These are phyloP conservation scores for Pantelozetes paolii DNA, from an alignment of 2,888 invertebrate species.

Conservation along the genomic window DNA sequence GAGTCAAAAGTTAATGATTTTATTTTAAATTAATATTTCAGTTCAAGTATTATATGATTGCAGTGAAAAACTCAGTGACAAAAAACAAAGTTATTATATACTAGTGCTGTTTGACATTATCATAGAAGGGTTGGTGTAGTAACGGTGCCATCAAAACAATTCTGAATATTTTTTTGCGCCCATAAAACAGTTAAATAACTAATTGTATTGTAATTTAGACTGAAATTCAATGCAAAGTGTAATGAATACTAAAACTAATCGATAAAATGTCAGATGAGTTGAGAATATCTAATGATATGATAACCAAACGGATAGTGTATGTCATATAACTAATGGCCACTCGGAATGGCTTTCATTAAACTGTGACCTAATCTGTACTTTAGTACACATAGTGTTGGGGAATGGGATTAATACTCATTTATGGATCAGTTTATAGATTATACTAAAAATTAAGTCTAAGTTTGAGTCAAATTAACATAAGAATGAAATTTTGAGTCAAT, in stretches of 20 bases:
- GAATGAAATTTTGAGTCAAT: too few species aligned
- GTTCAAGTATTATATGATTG: background rate
- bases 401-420: background rate
- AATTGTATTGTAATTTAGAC: constrained; percentile 21
- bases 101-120: constrained; percentile 20
- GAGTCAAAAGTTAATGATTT: too few species aligned
- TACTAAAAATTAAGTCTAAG: background rate
- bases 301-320: constrained; percentile 9
- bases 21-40: too few species aligned
- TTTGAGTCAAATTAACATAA: background rate
- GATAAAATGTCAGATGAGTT: constrained; percentile 12
- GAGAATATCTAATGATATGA: constrained; percentile 3
- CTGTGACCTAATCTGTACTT: background rate
- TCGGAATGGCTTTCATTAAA: background rate
- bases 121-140: constrained; percentile 23
- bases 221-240: constrained; percentile 5
- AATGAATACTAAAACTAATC: constrained; percentile 5
- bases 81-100: background rate
- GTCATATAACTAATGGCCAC: background rate
- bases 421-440: too few species aligned
- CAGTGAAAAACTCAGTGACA: background rate
- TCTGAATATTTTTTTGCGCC: background rate
- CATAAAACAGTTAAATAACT: background rate
- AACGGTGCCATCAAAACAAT: constrained; percentile 27
- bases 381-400: background rate